Evolutionary conservation across 2,888 invertebrate species (phyloP).

Genomic region (Hyles lineata): DNA sequence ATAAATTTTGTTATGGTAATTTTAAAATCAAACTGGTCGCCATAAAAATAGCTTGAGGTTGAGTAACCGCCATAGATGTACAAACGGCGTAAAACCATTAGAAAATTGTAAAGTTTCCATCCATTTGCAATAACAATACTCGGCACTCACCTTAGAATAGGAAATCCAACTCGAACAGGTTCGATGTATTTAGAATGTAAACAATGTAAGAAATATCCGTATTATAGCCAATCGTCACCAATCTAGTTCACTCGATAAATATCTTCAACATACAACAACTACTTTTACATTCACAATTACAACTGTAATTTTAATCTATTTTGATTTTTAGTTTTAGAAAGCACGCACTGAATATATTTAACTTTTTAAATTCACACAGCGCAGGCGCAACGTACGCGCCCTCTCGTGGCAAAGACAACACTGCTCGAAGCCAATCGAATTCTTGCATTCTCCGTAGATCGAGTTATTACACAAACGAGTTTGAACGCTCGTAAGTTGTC

Average conservation of each 20-base stretch:
- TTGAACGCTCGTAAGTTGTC: constrained; percentile 57
- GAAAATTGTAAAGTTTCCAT: constrained; percentile 18
- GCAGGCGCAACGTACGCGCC: constrained; percentile 54
- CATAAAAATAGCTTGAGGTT: constrained; percentile 14
- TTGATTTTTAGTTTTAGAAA: constrained; percentile 19
- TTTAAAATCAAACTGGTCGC: not conserved
- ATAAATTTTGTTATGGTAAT: not conserved
- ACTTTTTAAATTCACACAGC: constrained; percentile 34
- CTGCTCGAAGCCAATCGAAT: constrained; percentile 57
- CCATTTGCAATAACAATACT: not conserved
- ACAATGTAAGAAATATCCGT: constrained; percentile 16
- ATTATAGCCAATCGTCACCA: constrained; percentile 10
- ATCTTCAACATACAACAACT: not conserved
- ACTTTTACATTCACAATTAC: constrained; percentile 2
- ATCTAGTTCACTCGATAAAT: not conserved
- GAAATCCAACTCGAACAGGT: constrained; percentile 26
- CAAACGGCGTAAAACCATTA: not conserved
- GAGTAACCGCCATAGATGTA: constrained; percentile 1
- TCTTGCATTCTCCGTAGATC: constrained; percentile 70
- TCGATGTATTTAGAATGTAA: constrained; percentile 23
- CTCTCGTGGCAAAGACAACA: constrained; percentile 35
- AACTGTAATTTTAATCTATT: not conserved
- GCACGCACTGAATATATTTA: constrained; percentile 20
- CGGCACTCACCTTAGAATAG: constrained; percentile 11
- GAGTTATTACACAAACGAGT: constrained; percentile 64